phyloP scores from a whole-genome alignment of 1,140 invertebrate genomes.

The Orchesella cincta region DNA sequence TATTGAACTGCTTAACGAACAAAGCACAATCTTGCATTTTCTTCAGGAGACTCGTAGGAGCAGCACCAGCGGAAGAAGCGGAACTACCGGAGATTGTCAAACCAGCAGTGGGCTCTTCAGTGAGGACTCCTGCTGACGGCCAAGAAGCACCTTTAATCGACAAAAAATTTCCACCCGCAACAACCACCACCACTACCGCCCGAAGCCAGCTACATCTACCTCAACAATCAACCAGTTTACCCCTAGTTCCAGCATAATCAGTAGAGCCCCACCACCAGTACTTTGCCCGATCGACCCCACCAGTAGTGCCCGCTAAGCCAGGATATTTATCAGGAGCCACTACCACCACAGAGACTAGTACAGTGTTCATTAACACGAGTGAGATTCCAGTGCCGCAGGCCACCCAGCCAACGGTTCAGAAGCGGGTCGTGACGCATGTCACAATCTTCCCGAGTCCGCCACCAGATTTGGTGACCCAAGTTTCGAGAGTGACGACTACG shows the following conservation, averaged over 20 bases:
- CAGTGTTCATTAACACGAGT: conserved; percentile 22
- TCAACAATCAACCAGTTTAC: background rate
- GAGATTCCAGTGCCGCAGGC: conserved; percentile 14
- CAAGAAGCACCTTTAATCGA: conserved; percentile 36
- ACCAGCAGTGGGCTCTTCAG: too few relatives aligned
- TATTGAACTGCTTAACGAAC: too few relatives aligned
- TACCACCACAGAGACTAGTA: conserved; percentile 9
- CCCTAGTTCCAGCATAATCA: too few relatives aligned
- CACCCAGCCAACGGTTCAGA: conserved; percentile 40
- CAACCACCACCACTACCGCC: background rate
- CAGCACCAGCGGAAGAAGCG: too few relatives aligned
- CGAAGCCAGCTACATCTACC: background rate
- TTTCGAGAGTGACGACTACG: conserved; percentile 7
- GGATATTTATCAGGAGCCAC: background rate
- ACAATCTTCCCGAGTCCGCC: conserved; percentile 51
- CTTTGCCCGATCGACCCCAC: background rate
- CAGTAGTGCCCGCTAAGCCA: background rate
- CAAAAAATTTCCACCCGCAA: background rate
- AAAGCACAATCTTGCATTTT: background rate
- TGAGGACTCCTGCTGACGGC: conserved; percentile 47
- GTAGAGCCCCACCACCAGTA: background rate
- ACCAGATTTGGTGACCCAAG: conserved; percentile 38
- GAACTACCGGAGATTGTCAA: too few relatives aligned
- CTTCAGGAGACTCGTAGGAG: too few relatives aligned
- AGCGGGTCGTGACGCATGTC: conserved; percentile 50